Evolutionary conservation across 2,888 invertebrate species (phyloP), one percentile per base, ranked within the genome.

Genomic region (Psococerastis gibbosa): DNA sequence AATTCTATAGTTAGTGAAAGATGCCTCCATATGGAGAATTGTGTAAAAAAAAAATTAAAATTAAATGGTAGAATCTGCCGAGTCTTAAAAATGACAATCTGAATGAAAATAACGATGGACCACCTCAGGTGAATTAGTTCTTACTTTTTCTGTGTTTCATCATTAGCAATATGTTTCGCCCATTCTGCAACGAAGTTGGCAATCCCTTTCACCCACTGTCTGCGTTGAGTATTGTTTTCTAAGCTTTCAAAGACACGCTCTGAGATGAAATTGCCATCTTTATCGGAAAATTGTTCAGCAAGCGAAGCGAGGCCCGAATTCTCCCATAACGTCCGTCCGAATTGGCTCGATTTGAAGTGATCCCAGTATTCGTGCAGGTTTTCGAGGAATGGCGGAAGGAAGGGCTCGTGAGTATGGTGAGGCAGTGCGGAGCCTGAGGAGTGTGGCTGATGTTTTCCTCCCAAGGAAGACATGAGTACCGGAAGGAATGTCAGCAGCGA

Each of bases 201-300:
- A 6, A 81, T 70, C 3, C 75, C 71, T 52, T 75, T 75, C 50
- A 85, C 78, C 85, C 85, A 85, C 49, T 79, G 73, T 41, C 79
- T 70, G 49, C 85, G 71, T 54, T 83, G 78, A 38, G 76, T 73
- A 45, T 78, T 80, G 56, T 84, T 83, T 56, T 85, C 82, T 51
- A 87, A 71, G 51, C 78, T 75, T 53, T 77, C 78, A 51, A 82
- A 70, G 54, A 85, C 73, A 49, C 71, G 68, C 35, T 75, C 75
- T 52, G 80, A 79, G 55, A 76, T 75, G 46, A 84, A 62, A 48
- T 70, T 73, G 0, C 82, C 83, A 44, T 74, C 68, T 2, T 73
- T 67, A 18, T 77, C 76, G 3, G 70, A 68, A 59, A 85, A 84
- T 17, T 65, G 63, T 55, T 75, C 76, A 49, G 81, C 66, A 3